Conservation (phyloP, 2,113 vertebrate species). For the Hippoglossus stenolepis region DNA sequence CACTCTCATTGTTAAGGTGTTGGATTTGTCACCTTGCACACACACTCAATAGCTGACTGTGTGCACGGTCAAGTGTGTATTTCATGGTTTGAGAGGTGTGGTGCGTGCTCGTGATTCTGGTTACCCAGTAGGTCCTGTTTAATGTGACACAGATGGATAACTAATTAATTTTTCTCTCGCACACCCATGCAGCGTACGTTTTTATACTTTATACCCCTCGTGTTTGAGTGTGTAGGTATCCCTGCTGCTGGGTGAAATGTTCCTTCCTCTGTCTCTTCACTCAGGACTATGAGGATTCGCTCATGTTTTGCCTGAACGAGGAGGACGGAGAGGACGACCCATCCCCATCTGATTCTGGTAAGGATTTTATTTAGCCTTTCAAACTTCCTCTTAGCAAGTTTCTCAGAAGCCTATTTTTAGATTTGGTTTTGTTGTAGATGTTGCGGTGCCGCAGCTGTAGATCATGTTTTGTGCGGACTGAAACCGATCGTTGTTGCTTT, state of each 20-base stretch:
- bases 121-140: constrained; percentile 57
- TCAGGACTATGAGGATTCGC: constrained; percentile 69
- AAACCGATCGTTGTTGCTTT: constrained; percentile 57
- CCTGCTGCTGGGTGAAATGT: constrained; percentile 31
- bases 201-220: constrained; percentile 41
- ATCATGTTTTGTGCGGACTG: constrained; percentile 21
- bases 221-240: constrained; percentile 6
- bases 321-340: constrained; percentile 63
- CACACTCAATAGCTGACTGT: constrained; percentile 56
- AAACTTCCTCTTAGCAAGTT: neutral
- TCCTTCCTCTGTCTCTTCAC: constrained; percentile 43
- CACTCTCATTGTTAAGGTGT: constrained; percentile 70
- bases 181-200: constrained; percentile 40
- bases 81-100: constrained; percentile 57
- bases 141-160: constrained; percentile 65
- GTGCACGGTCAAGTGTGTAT: constrained; percentile 49
- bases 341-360: constrained; percentile 62
- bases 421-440: constrained; percentile 29
- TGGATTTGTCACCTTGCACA: constrained; percentile 60
- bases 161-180: constrained; percentile 54
- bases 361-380: constrained; percentile 20
- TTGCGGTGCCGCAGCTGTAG: constrained; percentile 18
- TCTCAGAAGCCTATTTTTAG: constrained; percentile 29
- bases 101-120: constrained; percentile 27
- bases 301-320: constrained; percentile 75